These are phyloP conservation scores for Bagarius yarrelli DNA, from an alignment of 2,113 vertebrate genomes.

Conservation along the genomic window DNA sequence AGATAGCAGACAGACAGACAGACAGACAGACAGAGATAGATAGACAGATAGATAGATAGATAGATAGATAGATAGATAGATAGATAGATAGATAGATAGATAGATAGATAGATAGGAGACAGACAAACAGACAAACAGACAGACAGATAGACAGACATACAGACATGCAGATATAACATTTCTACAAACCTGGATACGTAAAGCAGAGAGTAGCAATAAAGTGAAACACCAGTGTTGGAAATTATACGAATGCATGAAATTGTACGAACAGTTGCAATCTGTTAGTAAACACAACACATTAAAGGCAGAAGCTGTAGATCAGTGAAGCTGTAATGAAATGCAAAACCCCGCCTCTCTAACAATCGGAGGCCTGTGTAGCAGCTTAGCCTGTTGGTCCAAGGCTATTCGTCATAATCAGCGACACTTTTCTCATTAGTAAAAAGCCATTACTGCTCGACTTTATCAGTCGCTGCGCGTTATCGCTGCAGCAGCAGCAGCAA, in stretches of 20 bases:
- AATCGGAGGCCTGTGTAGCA: conserved; percentile 87
- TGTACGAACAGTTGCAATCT: neutral
- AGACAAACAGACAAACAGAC: too few relatives aligned
- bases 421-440: conserved; percentile 95
- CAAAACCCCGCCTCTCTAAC: conserved; percentile 82
- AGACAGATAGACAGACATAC: too few relatives aligned
- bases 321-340: conserved; percentile 88
- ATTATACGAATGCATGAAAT: conserved; percentile 81
- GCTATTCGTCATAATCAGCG: conserved; percentile 95
- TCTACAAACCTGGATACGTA: neutral
- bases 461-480: conserved; percentile 87
- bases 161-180: neutral
- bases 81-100: too few relatives aligned
- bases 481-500: conserved; percentile 76
- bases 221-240: conserved; percentile 19
- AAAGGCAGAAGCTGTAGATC: conserved; percentile 76
- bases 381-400: conserved; percentile 93
- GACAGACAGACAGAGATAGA: too few relatives aligned
- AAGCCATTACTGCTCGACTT: conserved; percentile 92
- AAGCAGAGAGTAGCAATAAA: neutral
- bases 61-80: too few relatives aligned
- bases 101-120: too few relatives aligned
- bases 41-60: too few relatives aligned
- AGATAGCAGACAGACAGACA: too few relatives aligned
- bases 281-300: conserved; percentile 63